Base-by-base conservation (phyloP, 2,113 vertebrate species). In the Anser brachyrhynchus region DNA sequence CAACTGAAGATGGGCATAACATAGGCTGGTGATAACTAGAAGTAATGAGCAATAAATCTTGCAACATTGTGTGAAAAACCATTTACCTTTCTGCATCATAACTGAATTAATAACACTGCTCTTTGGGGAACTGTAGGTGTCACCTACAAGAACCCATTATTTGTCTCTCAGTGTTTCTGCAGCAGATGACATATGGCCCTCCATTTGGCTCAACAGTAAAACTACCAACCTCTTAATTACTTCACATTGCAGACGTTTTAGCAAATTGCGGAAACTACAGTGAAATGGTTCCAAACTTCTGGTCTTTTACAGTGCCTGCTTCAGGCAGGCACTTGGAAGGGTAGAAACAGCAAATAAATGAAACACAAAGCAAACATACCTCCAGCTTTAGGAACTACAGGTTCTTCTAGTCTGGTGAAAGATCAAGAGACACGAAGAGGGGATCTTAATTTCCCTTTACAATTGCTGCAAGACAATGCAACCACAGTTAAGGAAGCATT, bases 331-430 rank as follows among this genome's bases (percentile, higher is more conserved):
- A 74, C 44, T 75, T 71, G 23, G 65, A 61, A 65, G 54, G 49
- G 35, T 4, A 75, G 83, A 81, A 93, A 61, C 39, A 75, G 39
- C 39, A 89, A 81, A 86, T 57, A 81, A 62, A 74, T 62, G 73
- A 90, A 96, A 79, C 66, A 92, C 39, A 87, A 93, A 95, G 73
- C 86, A 93, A 90, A 90, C 77, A 77, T 35, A 95, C 65, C 86
- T 92, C 59, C 75, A 92, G 67, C 65, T 93, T 73, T 28, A n/a
- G 22, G 90, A 84, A 65, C 52, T 43, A 95, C 95, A 90, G 65
- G 69, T 96, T 94, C 85, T 88, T 96, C 95, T 89, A 57, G 88
- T 84, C 90, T 69, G 35, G 39, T 44, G 33, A 90, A 95, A 95
- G 88, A 95, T 84, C 46, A 92, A 72, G 85, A 84, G 75, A 88